Base-by-base conservation (phyloP, 1,140 invertebrate genomes). In the Drosophila pseudoobscura region DNA sequence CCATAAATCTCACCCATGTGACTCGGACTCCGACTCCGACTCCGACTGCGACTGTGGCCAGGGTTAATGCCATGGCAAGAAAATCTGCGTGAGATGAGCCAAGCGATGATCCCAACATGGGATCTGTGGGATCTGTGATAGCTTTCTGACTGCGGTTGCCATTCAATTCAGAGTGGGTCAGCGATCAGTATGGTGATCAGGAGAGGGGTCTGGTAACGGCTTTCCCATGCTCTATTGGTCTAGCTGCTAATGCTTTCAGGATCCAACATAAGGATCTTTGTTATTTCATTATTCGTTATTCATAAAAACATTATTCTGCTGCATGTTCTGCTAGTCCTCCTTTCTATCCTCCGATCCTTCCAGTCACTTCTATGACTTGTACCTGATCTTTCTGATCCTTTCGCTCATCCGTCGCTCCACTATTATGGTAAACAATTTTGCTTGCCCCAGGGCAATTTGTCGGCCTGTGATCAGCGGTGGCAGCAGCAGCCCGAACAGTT, bases 1-100 rank as follows among this genome's bases (percentile, higher is more conserved):
- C 75, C 84, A 88, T 88, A 88, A 88, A 88, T 88, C 83, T 88
- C 75, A 66, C 69, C 74, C 75, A 78, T 78, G 76, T 61, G 70
- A 64, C 53, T 63, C 44, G 29, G 29, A 26, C 22, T 39, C 9
- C 3, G 9, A 13, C 22, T 39, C 9, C 3, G 9, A 13, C 35
- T 39, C 0, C 35, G 9, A 39, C 35, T 39, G 35, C 35, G 35
- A 39, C 11, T 39, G 35, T 39, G 35, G 35, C 45, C 26, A 57
- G 74, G 73, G 72, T 75, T 77, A 87, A 75, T 70, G 73, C 63
- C 75, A 84, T 60, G 44, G 41, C 45, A 44, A 57, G 52, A 9
- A 39, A 65, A 80, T 74, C 79, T 75, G 74, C 72, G 66, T 76
- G 72, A 63, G 80, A 68, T 84, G 80, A 66, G 51, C 49, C 35